Evolutionary conservation across 37 sponge, comb jelly and placozoan species (phyloP).

Genomic region (Crambe crambe): DNA sequence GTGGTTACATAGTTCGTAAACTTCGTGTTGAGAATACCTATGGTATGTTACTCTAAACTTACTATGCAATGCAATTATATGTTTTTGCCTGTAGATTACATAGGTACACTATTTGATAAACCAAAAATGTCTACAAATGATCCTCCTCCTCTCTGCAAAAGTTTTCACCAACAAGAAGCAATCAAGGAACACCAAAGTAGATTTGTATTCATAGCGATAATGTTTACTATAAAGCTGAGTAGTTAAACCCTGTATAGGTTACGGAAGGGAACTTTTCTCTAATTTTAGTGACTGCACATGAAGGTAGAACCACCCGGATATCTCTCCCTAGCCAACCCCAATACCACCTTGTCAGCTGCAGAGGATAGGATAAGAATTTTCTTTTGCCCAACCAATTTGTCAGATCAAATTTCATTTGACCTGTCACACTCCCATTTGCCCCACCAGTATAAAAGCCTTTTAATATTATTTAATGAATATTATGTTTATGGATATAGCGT

Average conservation of each 20-base stretch:
- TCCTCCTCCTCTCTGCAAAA: neutral
- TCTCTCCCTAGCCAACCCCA: too few species aligned
- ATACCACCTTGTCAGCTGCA: conserved; percentile 42
- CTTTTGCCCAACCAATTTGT: too few species aligned
- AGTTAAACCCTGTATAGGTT: conserved; percentile 25
- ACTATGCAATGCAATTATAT: neutral
- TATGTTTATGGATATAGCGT: too few species aligned
- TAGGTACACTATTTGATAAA: conserved; percentile 22
- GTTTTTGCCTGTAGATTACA: conserved; percentile 18
- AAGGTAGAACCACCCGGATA: neutral
- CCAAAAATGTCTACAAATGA: neutral
- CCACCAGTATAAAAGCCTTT: too few species aligned
- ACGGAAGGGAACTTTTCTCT: conserved; percentile 14
- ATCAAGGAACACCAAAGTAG: conserved; percentile 26
- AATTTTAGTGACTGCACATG: too few species aligned
- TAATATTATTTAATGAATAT: too few species aligned
- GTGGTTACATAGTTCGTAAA: conserved; percentile 46
- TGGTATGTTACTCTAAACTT: conserved; percentile 7
- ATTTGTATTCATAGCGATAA: conserved; percentile 5
- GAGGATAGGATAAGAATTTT: too few species aligned
- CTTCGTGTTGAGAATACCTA: conserved; percentile 19
- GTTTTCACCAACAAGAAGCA: conserved; percentile 1
- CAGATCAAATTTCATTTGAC: too few species aligned
- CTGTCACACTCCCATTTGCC: too few species aligned
- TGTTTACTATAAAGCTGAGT: neutral